Evolutionary conservation across 1,140 invertebrate species (phyloP).

Genomic region (Solen grandis): DNA sequence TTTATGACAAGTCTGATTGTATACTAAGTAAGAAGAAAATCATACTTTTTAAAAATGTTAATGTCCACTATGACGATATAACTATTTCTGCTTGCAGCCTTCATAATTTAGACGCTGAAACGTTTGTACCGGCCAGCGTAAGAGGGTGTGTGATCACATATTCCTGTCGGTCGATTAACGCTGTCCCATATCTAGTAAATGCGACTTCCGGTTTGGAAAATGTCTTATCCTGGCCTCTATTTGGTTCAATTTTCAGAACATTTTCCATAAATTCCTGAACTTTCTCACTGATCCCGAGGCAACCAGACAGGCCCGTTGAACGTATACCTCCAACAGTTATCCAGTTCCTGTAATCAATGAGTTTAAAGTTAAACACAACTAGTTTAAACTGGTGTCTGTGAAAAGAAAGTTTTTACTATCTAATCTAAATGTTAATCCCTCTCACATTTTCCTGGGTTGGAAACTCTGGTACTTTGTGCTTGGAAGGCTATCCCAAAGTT

Average conservation of each 20-base stretch:
- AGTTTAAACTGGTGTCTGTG: no score
- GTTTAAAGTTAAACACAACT: background rate
- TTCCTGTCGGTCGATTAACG: constrained; percentile 44
- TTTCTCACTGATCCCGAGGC: constrained; percentile 66
- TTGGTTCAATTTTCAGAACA: constrained; percentile 59
- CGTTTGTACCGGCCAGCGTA: constrained; percentile 44
- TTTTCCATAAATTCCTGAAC: constrained; percentile 47
- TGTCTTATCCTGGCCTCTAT: background rate
- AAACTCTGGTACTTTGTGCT: no score
- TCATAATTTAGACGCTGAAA: background rate
- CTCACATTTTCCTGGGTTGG: no score
- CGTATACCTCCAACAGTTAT: constrained; percentile 73
- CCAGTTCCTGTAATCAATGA: constrained; percentile 65
- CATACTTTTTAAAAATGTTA: no score
- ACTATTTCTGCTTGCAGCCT: no score
- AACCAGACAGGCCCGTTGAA: constrained; percentile 72
- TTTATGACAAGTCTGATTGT: no score
- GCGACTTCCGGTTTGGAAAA: constrained; percentile 47
- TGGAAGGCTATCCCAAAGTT: no score
- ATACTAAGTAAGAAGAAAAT: no score
- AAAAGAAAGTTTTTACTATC: no score
- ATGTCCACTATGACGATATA: no score
- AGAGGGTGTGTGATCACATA: constrained; percentile 66
- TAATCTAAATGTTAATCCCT: no score
- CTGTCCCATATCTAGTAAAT: constrained; percentile 46